A percentile compares a stretch with the other conserved stretches of the same genome.
Conservation (phyloP, 64 coral and sea anemone species). For the Trachythela sp. region DNA sequence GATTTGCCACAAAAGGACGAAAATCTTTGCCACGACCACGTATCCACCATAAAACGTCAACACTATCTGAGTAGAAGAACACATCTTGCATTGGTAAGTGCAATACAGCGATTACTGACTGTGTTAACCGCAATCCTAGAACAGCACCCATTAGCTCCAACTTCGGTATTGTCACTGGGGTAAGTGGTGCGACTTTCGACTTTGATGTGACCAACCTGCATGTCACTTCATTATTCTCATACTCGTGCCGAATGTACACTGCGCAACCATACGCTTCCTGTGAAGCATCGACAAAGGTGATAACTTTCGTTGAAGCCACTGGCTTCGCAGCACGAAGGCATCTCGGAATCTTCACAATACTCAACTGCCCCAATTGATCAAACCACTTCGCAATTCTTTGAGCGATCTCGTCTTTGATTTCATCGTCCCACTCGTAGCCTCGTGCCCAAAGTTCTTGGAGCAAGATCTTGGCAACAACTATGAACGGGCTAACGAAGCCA, state of each 20-base stretch:
- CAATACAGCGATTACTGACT: background rate
- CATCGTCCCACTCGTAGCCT: constrained; percentile 41
- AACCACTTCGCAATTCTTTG: constrained; percentile 35
- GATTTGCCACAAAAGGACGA: background rate
- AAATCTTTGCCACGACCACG: constrained; percentile 1
- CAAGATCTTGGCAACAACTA: background rate
- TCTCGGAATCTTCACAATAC: constrained; percentile 24
- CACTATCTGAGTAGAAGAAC: background rate
- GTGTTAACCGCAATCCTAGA: constrained; percentile 4
- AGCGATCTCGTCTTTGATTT: constrained; percentile 31
- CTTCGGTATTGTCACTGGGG: constrained; percentile 31
- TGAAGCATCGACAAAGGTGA: constrained; percentile 58
- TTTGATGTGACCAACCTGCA: constrained; percentile 43
- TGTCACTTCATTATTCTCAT: constrained; percentile 15
- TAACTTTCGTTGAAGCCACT: constrained; percentile 5
- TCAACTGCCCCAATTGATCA: background rate
- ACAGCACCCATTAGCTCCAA: background rate
- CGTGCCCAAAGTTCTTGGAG: constrained; percentile 9
- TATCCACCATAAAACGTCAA: background rate
- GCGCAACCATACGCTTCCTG: constrained; percentile 42
- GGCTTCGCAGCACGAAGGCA: background rate
- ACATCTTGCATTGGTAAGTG: background rate
- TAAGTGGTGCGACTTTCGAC: constrained; percentile 43
- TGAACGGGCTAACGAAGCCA: background rate
- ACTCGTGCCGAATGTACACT: constrained; percentile 26